phyloP scores from a whole-genome alignment of 2,113 vertebrate species.

The Laterallus jamaicensis region DNA sequence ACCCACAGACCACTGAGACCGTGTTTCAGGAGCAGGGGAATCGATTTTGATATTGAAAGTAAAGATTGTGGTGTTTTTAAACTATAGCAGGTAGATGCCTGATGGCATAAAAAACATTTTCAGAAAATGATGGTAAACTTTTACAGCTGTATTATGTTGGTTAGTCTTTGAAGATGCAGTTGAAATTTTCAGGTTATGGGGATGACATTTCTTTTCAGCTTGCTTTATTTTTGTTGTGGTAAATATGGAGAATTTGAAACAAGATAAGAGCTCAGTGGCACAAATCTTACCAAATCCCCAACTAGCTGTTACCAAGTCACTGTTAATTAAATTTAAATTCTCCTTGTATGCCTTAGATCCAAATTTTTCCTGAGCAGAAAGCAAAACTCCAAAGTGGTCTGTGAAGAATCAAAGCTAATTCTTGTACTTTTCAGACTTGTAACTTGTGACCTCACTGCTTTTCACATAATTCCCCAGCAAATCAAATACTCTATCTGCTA shows the following conservation, averaged over 20 bases:
- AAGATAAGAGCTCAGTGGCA: neutral
- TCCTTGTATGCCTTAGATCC: neutral
- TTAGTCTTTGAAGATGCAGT: neutral
- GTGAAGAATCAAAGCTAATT: neutral
- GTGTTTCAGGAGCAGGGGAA: neutral
- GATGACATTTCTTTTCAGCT: neutral
- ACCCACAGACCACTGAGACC: neutral
- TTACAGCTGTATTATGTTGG: neutral
- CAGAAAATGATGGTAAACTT: neutral
- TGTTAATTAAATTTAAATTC: neutral
- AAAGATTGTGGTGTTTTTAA: neutral
- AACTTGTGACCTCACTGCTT: neutral
- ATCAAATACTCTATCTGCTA: neutral
- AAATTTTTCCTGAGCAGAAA: neutral
- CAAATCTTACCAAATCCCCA: neutral
- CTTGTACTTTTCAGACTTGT: neutral
- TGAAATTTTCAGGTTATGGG: neutral
- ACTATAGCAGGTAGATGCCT: neutral
- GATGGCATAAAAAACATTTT: neutral
- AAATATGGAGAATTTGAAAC: neutral
- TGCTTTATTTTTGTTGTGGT: neutral
- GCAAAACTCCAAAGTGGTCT: neutral
- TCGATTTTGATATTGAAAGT: neutral
- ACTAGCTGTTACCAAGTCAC: neutral
- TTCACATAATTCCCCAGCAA: neutral